Evolutionary conservation across 1,140 invertebrate genomes (phyloP).

Genomic region (Trinorchestia longiramus): DNA sequence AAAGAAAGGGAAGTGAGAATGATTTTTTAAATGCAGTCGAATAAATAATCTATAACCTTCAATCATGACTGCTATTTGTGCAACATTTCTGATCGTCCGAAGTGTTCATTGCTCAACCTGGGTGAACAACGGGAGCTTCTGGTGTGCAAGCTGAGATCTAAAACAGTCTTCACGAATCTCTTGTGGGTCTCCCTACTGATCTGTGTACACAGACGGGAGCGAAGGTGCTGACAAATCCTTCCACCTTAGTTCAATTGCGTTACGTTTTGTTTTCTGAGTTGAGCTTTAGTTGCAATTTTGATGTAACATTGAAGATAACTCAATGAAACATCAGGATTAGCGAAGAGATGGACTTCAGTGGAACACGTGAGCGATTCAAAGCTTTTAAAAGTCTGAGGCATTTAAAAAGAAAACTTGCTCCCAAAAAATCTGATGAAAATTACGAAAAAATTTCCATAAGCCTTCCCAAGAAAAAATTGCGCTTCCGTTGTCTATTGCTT

Average conservation of each 20-base stretch:
- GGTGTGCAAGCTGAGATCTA: no score
- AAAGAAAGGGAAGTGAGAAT: no score
- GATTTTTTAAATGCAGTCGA: no score
- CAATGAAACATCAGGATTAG: not conserved
- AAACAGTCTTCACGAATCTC: no score
- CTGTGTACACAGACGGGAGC: no score
- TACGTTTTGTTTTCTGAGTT: not conserved
- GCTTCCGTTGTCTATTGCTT: constrained; percentile 35
- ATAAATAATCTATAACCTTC: no score
- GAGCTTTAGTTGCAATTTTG: not conserved
- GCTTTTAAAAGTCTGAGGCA: not conserved
- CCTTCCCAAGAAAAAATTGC: not conserved
- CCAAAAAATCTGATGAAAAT: not conserved
- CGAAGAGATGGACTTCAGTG: not conserved
- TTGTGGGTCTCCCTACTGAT: no score
- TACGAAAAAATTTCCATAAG: not conserved
- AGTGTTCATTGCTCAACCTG: no score
- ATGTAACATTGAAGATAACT: not conserved
- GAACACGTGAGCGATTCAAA: not conserved
- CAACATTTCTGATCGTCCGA: no score
- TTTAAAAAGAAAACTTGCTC: not conserved
- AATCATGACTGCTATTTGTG: no score
- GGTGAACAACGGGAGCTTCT: no score
- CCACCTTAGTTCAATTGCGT: not conserved
- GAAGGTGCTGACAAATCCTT: no score